These are phyloP conservation scores for Mythimna lalbum DNA, from an alignment of 2,888 invertebrate species.

Conservation along the genomic window DNA sequence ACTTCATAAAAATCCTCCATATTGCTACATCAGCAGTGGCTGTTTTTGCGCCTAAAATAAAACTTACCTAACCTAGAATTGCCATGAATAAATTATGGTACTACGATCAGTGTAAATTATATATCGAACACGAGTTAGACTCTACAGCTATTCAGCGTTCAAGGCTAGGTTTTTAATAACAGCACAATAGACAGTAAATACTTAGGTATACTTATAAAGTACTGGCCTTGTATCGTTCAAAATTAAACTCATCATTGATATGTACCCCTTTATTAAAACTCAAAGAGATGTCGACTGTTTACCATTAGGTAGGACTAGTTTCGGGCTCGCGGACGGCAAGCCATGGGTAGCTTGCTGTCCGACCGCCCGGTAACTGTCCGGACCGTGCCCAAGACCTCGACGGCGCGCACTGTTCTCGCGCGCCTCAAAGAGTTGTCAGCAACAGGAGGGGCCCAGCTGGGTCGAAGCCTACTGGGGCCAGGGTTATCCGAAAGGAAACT, in stretches of 20 bases:
- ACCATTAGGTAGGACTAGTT: too few species aligned
- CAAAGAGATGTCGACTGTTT: too few species aligned
- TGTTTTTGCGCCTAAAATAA: conserved; percentile 6
- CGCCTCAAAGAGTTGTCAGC: too few species aligned
- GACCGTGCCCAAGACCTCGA: too few species aligned
- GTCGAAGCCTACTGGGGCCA: too few species aligned
- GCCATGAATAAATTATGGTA: conserved; percentile 33
- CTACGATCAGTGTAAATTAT: conserved; percentile 43
- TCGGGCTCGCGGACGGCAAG: too few species aligned
- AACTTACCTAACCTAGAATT: background rate
- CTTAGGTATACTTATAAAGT: too few species aligned
- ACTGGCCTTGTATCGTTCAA: background rate
- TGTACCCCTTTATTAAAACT: background rate
- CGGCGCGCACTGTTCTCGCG: too few species aligned
- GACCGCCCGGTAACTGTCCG: too few species aligned
- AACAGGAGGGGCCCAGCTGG: too few species aligned
- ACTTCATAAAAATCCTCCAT: conserved; percentile 26
- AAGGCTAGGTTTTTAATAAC: conserved; percentile 16
- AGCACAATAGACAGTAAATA: conserved; percentile 10
- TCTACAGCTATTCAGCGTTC: conserved; percentile 13
- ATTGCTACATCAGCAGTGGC: conserved; percentile 21
- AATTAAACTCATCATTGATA: conserved; percentile 3
- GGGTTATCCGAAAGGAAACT: too few species aligned
- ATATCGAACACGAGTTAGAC: conserved; percentile 2
- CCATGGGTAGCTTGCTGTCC: too few species aligned